Base-by-base conservation (phyloP, 1,140 invertebrate genomes). In the Aphidius gifuensis region DNA sequence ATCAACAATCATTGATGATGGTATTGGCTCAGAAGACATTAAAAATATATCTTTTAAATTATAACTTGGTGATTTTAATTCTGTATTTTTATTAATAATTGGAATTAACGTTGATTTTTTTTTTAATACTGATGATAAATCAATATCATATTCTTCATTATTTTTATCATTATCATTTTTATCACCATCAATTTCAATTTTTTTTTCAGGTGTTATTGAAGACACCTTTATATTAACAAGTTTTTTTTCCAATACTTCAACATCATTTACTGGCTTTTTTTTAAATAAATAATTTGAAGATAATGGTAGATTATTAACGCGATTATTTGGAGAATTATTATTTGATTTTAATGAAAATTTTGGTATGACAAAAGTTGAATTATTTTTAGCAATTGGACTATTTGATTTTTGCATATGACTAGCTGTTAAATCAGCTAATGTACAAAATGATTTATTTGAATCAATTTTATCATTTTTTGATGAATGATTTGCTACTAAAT, bases 381-480 rank as follows among this genome's bases (percentile, higher is more conserved):
- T 69, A n/a, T 5, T 44, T 7, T 4, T 59, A 21, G 9, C 11
- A 11, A 9, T 43, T 42, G 16, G 6, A 42, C 23, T 23, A 43
- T 61, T 66, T 6, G 71, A 73, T 54, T 71, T 74, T 68, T 76
- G 61, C 42, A 78, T 71, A 70, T 80, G 75, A 67, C 75, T 68
- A 6, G 71, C 67, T 7, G 76, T 78, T 57, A 80, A 64, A 44
- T 75, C 73, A 48, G 72, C 70, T 44, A 80, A 69, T 7, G 71
- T 72, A 50, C 54, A 66, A 55, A 78, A 79, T 11, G 66, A 40
- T 48, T 60, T 62, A 65, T 71, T 69, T 32, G 23, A 32, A 63
- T 62, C 49, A 38, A 9, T 46, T 58, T 53, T 6, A n/a, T 45
- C 9, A 38, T 45, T 64, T 57, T 54, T 56, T 32, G 42, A 56